Evolutionary conservation across 2,113 vertebrate species (phyloP), one percentile per base, ranked within the genome.

Genomic region (Crotalus horridus): DNA sequence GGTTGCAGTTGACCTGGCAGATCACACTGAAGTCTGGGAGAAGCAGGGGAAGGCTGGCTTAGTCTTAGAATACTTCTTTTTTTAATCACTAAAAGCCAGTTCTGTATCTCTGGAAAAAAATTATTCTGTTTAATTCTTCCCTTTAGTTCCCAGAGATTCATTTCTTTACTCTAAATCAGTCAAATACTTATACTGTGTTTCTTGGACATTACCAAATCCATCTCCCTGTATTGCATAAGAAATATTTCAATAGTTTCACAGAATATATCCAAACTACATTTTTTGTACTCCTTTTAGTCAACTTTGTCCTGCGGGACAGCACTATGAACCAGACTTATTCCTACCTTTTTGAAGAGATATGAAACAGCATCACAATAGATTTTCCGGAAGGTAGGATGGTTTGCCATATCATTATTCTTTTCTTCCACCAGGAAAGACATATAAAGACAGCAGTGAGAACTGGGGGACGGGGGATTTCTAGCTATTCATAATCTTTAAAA

Each of bases 341-440:
- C 92, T 94, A 98, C 98, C 98, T 98, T 98, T 95, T 98, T 98
- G 94, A 99, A 99, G 81, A 99, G 97, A 90, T 97, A 96, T 48
- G 97, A 97, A 0, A 98, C 95, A 17, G 97, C 98, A 6, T 99
- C 98, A 51, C 96, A 98, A 96, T 97, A 98, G 58, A 98, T 97
- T 93, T 97, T 99, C 87, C 98, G 97, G 96, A 98, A 97, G 48
- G 98, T 97, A 81, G 98, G 98, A 89, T 98, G 98, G 94, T 96
- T 97, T 91, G 97, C 96, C 96, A 98, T 97, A 91, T 98, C 98
- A 6, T 93, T 96, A 61, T 97, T 97, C 91, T 97, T 98, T 93
- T 98, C 98, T 96, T 96, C 94, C 95, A 94, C 39, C 21, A 55
- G 90, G n/a, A 94, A 91, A 94, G 64, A 61, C 46, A 93, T 51